These are phyloP conservation scores for Priocnemis perturbator DNA, from an alignment of 2,888 invertebrate genomes.

Conservation along the genomic window DNA sequence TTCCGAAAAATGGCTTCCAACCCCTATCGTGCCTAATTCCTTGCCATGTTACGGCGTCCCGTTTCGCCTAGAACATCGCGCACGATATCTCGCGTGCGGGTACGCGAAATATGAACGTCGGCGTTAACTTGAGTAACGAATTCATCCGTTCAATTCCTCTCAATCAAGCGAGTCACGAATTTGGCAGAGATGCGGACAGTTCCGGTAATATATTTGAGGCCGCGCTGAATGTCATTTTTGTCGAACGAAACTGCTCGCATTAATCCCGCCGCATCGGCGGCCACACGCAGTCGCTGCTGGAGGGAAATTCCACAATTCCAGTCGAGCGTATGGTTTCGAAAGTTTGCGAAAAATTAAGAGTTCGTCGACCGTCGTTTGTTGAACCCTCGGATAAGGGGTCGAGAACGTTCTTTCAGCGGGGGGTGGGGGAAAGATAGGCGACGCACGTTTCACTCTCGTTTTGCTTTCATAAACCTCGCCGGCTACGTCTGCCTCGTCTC, in stretches of 20 bases:
- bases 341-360: not conserved
- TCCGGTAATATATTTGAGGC: too few relatives aligned
- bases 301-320: too few relatives aligned
- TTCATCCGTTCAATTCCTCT: too few relatives aligned
- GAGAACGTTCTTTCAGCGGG: slow-evolving; percentile 30
- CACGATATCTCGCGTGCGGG: too few relatives aligned
- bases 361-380: slow-evolving; percentile 40
- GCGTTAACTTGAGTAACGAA: too few relatives aligned
- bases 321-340: too few relatives aligned
- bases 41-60: not conserved
- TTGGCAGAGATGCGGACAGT: too few relatives aligned
- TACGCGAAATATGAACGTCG: too few relatives aligned
- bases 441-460: slow-evolving; percentile 66
- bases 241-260: not conserved
- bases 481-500: slow-evolving; percentile 43
- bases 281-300: too few relatives aligned
- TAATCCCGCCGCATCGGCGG: too few relatives aligned
- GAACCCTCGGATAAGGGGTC: slow-evolving; percentile 51
- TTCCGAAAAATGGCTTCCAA: slow-evolving; percentile 34
- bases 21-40: slow-evolving; percentile 39
- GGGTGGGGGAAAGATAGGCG: slow-evolving; percentile 57
- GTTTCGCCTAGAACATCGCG: too few relatives aligned
- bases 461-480: slow-evolving; percentile 67
- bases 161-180: too few relatives aligned
- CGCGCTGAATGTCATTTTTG: not conserved